phyloP scores from a whole-genome alignment of 2,797 vertebrate genomes.

The Bucorvus abyssinicus region DNA sequence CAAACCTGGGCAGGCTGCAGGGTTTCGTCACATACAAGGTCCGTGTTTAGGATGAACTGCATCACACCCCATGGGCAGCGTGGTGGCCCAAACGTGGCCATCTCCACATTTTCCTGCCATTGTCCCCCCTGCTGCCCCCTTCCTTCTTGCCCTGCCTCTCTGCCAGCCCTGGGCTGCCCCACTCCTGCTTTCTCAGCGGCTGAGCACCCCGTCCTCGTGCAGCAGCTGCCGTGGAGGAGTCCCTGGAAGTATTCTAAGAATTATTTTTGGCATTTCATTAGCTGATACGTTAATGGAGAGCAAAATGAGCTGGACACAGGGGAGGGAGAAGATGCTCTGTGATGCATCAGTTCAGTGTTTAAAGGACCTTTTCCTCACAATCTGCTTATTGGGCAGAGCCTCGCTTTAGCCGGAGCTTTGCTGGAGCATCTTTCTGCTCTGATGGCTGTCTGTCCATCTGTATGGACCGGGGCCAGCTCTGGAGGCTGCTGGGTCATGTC shows the following conservation, averaged over 20 bases:
- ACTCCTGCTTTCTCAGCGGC: no score
- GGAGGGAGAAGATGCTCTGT: background rate
- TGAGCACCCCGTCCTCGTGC: no score
- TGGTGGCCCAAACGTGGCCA: rapidly evolving
- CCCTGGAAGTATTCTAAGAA: background rate
- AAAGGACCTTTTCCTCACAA: background rate
- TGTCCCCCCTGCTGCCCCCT: background rate
- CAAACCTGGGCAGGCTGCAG: background rate
- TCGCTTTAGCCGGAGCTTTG: background rate
- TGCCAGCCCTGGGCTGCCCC: background rate
- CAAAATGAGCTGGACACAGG: background rate
- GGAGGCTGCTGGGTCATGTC: background rate
- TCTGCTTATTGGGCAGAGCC: background rate
- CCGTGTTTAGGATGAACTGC: background rate
- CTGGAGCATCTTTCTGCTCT: background rate
- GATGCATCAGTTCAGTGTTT: background rate
- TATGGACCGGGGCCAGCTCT: background rate
- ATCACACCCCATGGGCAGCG: rapidly evolving
- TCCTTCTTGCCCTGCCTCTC: background rate
- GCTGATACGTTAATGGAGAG: background rate
- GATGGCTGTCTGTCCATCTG: rapidly evolving
- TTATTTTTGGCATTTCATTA: background rate
- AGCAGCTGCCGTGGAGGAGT: background rate
- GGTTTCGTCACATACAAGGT: no score
- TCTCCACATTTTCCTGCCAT: background rate